A percentile compares a stretch with the other conserved stretches of the same genome.
Conservation (phyloP, 2,113 vertebrate species). For the Cavia aperea region DNA sequence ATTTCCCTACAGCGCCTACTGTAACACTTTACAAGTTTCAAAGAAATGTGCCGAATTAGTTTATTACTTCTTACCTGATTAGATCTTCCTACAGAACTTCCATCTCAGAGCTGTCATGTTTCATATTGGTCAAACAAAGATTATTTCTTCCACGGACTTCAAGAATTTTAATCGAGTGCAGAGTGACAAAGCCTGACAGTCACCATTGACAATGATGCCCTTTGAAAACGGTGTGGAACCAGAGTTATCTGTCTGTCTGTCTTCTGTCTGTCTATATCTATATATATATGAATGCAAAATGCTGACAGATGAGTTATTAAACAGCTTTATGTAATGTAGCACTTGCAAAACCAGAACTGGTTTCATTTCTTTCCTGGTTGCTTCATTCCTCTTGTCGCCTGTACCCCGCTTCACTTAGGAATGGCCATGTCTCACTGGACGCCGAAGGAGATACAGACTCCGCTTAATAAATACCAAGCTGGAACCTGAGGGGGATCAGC, state of each 20-base stretch:
- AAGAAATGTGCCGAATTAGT: not conserved
- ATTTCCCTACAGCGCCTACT: not conserved
- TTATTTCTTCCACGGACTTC: not conserved
- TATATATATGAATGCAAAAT: not conserved
- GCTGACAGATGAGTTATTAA: not conserved
- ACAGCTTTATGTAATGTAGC: not conserved
- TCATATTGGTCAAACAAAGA: not conserved
- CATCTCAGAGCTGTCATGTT: not conserved
- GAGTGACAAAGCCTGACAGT: not conserved
- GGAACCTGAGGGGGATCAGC: slow-evolving; percentile 62
- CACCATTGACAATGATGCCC: not conserved
- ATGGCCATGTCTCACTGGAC: not conserved
- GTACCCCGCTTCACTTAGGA: slow-evolving; percentile 4
- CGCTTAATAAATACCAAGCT: slow-evolving; percentile 64
- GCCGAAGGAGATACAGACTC: slow-evolving; percentile 43
- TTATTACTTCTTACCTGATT: not conserved
- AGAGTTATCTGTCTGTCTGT: not conserved
- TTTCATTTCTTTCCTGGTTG: not conserved
- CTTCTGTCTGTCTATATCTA: not conserved
- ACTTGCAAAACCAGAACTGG: not conserved
- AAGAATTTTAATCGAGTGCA: not conserved
- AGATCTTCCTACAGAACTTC: not conserved
- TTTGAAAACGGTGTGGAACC: not conserved
- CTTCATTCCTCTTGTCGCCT: slow-evolving; percentile 13
- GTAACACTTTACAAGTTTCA: not conserved